phyloP scores from a whole-genome alignment of 2,113 vertebrate genomes.

The Galbula dea region DNA sequence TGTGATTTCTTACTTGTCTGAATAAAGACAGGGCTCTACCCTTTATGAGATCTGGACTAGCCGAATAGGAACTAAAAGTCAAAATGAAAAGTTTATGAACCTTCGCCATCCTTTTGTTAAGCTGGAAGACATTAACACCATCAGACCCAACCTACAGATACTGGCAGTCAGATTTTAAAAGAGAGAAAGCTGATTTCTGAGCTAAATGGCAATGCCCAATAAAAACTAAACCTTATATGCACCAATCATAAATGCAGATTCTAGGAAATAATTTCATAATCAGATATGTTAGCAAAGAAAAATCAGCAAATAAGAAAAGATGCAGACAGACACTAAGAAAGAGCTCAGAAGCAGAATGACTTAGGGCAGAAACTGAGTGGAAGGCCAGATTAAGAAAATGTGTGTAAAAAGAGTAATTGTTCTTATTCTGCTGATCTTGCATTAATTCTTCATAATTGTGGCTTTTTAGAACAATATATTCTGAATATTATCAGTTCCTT shows the following conservation, averaged over 20 bases:
- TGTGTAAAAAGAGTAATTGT: neutral
- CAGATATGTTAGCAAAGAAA: neutral
- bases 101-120: neutral
- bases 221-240: neutral
- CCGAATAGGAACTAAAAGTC: neutral
- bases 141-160: neutral
- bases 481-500: neutral
- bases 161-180: neutral
- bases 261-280: neutral
- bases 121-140: neutral
- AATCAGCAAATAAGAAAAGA: neutral
- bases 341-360: neutral
- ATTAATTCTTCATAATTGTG: neutral
- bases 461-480: neutral
- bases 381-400: neutral
- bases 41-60: neutral
- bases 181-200: neutral
- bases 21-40: neutral
- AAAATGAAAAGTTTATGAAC: neutral
- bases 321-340: neutral
- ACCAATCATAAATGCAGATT: neutral
- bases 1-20: neutral
- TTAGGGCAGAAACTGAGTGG: neutral
- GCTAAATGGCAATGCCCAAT: neutral
- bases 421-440: neutral